Base-by-base conservation (phyloP, 2,888 invertebrate species). In the Itoplectis maculator region DNA sequence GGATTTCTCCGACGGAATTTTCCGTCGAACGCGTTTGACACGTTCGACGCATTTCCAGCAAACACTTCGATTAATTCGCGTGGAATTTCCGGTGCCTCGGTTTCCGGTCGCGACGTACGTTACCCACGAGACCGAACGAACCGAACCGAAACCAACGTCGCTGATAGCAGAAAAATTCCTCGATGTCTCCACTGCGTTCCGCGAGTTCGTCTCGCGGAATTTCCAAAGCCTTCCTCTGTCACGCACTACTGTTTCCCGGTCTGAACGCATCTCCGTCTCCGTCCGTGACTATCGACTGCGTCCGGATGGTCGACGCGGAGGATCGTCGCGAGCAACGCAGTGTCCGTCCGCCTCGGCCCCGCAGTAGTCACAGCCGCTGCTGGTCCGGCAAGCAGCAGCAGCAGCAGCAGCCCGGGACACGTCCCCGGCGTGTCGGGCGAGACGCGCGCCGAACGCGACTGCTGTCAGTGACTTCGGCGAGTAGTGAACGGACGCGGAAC, bases 111-210 rank as follows among this genome's bases (percentile, higher is more conserved):
- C 5, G 15, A n/a, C 42, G 2, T n/a, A 69, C 23, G 23, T 23
- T n/a, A 54, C n/a, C 15, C 9, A 29, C 42, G 11, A 37, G 37
- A 51, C 18, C 56, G 70, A 9, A 42, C n/a, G 8, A 68, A 49
- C 15, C n/a, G n/a, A n/a, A n/a, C n/a, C n/a, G n/a, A n/a, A n/a
- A n/a, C n/a, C n/a, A n/a, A n/a, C n/a, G n/a, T n/a, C n/a, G n/a
- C n/a, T n/a, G n/a, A n/a, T n/a, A n/a, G n/a, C n/a, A n/a, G n/a
- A n/a, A 1, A 13, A 20, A 29, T 23, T 15, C 9, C 15, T 35
- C 54, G n/a, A 63, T 20, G 68, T 63, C 45, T 69, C 65, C 77
- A 77, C 73, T 69, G 61, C 69, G 18, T 23, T 82, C 47, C 54
- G 29, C 29, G 13, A 15, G 56, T 59, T 23, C 42, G 47, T 42